Evolutionary conservation across 2,888 invertebrate genomes (phyloP).

Genomic region (Morpho achilles): DNA sequence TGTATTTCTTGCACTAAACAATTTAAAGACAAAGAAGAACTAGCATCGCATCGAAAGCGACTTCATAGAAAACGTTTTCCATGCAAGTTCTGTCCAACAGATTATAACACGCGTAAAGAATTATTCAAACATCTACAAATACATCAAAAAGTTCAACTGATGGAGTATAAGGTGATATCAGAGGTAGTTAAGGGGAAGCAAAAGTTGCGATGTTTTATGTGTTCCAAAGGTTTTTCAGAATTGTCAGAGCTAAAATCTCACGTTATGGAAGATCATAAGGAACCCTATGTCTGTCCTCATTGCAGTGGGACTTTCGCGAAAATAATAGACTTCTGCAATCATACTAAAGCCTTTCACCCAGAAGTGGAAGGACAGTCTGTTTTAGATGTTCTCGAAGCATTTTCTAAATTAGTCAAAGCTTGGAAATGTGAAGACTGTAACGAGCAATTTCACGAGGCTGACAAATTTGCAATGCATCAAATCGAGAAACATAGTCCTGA

Average conservation of each 20-base stretch:
- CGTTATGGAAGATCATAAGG: constrained; percentile 63
- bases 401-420: constrained; percentile 61
- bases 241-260: constrained; percentile 61
- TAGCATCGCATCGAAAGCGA: constrained; percentile 54
- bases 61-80: constrained; percentile 61
- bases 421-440: constrained; percentile 74
- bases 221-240: constrained; percentile 52
- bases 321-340: constrained; percentile 62
- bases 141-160: constrained; percentile 68
- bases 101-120: constrained; percentile 62
- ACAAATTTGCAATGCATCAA: constrained; percentile 64
- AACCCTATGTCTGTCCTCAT: constrained; percentile 56
- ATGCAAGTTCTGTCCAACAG: constrained; percentile 72
- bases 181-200: constrained; percentile 64
- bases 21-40: constrained; percentile 55
- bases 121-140: constrained; percentile 64
- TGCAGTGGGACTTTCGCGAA: constrained; percentile 57
- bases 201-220: constrained; percentile 63
- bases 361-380: constrained; percentile 62
- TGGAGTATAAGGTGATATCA: constrained; percentile 67
- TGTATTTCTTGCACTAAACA: constrained; percentile 57
- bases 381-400: constrained; percentile 63
- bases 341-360: constrained; percentile 59
- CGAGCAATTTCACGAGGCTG: constrained; percentile 63
- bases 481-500: constrained; percentile 61